These are phyloP conservation scores for Adelognathus sp. DNA, from an alignment of 2,888 invertebrate species.

Conservation along the genomic window DNA sequence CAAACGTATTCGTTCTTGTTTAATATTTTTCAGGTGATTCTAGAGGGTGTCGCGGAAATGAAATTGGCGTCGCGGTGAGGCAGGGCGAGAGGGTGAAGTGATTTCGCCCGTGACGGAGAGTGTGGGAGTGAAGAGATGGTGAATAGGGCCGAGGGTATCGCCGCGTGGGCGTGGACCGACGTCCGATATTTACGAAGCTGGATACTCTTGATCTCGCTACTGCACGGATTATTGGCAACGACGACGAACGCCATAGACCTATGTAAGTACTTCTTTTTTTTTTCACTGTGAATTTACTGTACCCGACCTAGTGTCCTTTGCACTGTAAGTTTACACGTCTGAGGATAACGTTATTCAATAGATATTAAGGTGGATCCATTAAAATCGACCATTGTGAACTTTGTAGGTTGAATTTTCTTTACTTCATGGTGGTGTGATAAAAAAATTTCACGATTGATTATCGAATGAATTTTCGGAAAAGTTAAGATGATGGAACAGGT, in stretches of 20 bases:
- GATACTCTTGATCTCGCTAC: slow-evolving; percentile 66
- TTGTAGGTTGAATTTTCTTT: too few species aligned
- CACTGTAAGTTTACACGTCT: too few species aligned
- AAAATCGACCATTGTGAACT: too few species aligned
- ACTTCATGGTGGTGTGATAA: too few species aligned
- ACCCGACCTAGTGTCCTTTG: too few species aligned
- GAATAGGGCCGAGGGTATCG: slow-evolving; percentile 73
- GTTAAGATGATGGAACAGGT: too few species aligned
- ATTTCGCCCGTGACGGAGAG: slow-evolving; percentile 69
- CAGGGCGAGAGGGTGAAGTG: slow-evolving; percentile 73
- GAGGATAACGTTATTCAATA: too few species aligned
- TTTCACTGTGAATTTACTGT: too few species aligned
- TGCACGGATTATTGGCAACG: slow-evolving; percentile 60
- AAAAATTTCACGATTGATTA: too few species aligned
- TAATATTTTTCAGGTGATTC: slow-evolving; percentile 46
- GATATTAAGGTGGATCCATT: too few species aligned
- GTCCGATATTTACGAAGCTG: slow-evolving; percentile 68
- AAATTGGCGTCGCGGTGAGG: slow-evolving; percentile 76
- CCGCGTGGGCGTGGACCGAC: slow-evolving; percentile 73
- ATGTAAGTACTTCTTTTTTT: too few species aligned
- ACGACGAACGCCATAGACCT: slow-evolving; percentile 74
- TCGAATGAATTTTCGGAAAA: too few species aligned
- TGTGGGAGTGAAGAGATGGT: slow-evolving; percentile 71
- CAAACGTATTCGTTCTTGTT: not conserved
- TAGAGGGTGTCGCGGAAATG: slow-evolving; percentile 68